Evolutionary conservation across 1,140 invertebrate species (phyloP).

Genomic region (Psilanteris sp.): DNA sequence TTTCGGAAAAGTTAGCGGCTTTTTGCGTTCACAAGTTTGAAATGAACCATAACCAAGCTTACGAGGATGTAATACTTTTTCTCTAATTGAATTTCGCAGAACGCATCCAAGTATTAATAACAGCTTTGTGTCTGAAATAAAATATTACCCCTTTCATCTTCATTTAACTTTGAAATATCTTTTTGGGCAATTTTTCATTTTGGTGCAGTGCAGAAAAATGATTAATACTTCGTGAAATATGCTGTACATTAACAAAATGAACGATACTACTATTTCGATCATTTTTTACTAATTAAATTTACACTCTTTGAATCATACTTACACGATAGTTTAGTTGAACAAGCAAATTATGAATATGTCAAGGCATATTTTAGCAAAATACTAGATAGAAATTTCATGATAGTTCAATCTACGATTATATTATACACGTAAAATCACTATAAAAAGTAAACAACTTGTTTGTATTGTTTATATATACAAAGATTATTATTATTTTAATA

Average conservation of each 20-base stretch:
- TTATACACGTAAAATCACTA: no score
- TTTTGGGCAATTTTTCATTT: constrained; percentile 47
- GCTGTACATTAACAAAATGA: constrained; percentile 37
- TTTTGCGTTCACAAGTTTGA: constrained; percentile 50
- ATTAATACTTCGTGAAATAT: constrained; percentile 17
- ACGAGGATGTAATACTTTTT: constrained; percentile 49
- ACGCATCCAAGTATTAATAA: constrained; percentile 60
- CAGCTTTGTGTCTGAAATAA: constrained; percentile 51
- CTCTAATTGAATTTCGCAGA: constrained; percentile 57
- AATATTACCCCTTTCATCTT: constrained; percentile 54
- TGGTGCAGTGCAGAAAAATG: constrained; percentile 24
- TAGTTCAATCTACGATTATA: no score
- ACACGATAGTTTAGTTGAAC: no score
- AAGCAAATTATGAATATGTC: no score
- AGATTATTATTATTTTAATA: no score
- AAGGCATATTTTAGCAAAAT: no score
- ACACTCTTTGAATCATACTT: no score
- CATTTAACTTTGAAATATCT: constrained; percentile 54
- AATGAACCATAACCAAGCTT: constrained; percentile 52
- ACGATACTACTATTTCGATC: constrained; percentile 27
- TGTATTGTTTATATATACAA: no score
- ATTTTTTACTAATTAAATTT: constrained; percentile 20
- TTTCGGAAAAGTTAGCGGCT: constrained; percentile 56
- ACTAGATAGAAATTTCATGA: no score
- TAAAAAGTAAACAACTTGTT: no score